phyloP scores from a whole-genome alignment of 2,113 vertebrate genomes.

The Corythaixoides concolor region DNA sequence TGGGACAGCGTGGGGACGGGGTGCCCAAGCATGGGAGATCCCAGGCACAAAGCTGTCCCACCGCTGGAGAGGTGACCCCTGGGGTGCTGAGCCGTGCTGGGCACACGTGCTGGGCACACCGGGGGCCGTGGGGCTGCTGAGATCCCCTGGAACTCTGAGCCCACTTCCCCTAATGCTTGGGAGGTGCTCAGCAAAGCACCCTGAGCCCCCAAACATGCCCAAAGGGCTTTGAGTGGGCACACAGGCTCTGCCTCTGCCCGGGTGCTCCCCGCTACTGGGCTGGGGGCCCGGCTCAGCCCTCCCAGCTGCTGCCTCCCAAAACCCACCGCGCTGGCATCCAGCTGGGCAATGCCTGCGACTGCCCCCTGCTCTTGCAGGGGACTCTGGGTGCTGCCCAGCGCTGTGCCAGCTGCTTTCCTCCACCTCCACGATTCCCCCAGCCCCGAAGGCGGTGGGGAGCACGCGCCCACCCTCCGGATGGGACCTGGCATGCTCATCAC shows the following conservation, averaged over 20 bases:
- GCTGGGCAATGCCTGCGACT: not conserved
- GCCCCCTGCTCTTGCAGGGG: not conserved
- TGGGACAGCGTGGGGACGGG: not conserved
- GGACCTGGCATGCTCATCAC: not conserved
- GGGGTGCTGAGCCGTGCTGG: not conserved
- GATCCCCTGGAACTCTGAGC: not conserved
- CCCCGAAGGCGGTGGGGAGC: not conserved
- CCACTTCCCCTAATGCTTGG: accelerated
- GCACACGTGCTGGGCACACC: not conserved
- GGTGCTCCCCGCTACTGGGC: not conserved
- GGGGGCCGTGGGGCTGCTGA: not conserved
- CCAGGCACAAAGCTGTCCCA: not conserved
- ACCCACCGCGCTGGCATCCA: accelerated
- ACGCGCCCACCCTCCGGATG: no score
- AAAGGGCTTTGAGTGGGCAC: not conserved
- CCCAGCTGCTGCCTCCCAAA: not conserved
- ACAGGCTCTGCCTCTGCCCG: not conserved
- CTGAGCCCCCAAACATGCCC: not conserved
- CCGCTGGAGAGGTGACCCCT: not conserved
- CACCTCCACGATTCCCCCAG: not conserved
- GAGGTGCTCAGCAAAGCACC: not conserved
- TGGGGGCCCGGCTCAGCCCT: not conserved
- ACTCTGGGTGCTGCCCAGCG: not conserved
- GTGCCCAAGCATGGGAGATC: not conserved
- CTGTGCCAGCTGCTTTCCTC: not conserved